Evolutionary conservation across 2,888 invertebrate genomes (phyloP).

Genomic region (Melanostoma mellinum): DNA sequence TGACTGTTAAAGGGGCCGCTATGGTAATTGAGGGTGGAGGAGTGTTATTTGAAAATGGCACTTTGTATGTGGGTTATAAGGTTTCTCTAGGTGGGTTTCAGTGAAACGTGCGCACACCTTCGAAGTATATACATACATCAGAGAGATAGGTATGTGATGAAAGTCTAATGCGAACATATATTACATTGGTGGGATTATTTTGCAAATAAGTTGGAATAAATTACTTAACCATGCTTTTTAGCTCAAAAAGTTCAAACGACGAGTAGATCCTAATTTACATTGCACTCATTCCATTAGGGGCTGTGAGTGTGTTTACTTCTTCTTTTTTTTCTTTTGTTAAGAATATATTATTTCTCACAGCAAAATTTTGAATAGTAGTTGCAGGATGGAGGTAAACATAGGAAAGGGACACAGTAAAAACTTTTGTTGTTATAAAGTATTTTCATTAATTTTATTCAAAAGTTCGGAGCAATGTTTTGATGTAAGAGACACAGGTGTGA

Average conservation of each 20-base stretch:
- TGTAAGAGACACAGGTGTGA: too few species aligned
- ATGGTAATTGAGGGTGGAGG: constrained; percentile 64
- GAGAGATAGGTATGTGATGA: constrained; percentile 44
- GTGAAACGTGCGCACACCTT: constrained; percentile 6
- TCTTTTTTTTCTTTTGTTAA: too few species aligned
- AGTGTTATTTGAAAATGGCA: constrained; percentile 58
- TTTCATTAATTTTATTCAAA: too few species aligned
- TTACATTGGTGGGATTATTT: constrained; percentile 54
- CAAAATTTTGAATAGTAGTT: too few species aligned
- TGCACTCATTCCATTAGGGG: constrained; percentile 58
- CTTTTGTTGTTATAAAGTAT: too few species aligned
- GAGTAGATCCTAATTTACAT: constrained; percentile 65
- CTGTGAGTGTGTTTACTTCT: background rate
- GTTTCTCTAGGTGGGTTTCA: constrained; percentile 39
- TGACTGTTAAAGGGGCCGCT: constrained; percentile 36
- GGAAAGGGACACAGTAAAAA: too few species aligned
- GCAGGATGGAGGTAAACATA: too few species aligned
- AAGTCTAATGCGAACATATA: constrained; percentile 59
- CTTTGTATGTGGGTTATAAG: constrained; percentile 18
- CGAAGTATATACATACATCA: background rate
- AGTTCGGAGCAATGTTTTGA: too few species aligned
- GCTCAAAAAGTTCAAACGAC: constrained; percentile 48
- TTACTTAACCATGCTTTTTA: constrained; percentile 63
- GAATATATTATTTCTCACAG: too few species aligned
- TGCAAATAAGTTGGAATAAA: constrained; percentile 70